Conservation (phyloP, 2,888 invertebrate species). For the Scrobipalpa atriplicella region DNA sequence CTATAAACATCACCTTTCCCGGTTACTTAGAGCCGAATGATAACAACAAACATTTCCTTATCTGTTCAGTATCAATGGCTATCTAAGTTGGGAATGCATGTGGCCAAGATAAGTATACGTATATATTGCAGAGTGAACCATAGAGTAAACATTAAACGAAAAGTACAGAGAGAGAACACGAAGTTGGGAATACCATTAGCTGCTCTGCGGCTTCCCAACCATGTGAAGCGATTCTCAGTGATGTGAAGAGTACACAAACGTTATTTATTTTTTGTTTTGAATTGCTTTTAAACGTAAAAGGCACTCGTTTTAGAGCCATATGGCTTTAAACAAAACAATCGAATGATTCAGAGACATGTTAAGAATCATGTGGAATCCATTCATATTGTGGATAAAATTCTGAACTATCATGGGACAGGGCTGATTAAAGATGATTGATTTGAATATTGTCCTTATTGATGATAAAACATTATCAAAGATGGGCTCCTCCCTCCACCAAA, state of each 20-base stretch:
- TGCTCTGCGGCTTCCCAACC: conserved; percentile 19
- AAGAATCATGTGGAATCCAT: background rate
- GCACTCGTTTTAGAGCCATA: background rate
- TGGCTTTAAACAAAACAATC: conserved; percentile 1
- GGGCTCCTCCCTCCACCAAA: no score
- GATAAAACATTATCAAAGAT: no score
- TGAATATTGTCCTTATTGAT: background rate
- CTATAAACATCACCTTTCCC: conserved; percentile 14
- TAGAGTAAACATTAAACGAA: background rate
- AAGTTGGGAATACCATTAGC: conserved; percentile 9
- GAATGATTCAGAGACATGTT: conserved; percentile 12
- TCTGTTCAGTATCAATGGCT: conserved; percentile 49
- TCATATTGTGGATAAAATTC: no score
- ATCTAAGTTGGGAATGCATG: conserved; percentile 33
- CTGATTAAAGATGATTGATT: background rate
- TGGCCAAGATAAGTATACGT: conserved; percentile 14
- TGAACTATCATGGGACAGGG: background rate
- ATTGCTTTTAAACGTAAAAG: conserved; percentile 21
- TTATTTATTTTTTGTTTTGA: conserved; percentile 12
- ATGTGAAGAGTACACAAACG: conserved; percentile 17
- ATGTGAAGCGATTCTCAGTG: background rate
- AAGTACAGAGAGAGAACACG: background rate
- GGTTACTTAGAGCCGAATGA: no score
- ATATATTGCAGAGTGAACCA: conserved; percentile 19
- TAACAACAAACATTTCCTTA: conserved; percentile 33